A percentile compares a stretch with the other conserved stretches of the same genome.
Evolutionary conservation across 2,797 vertebrate genomes (phyloP).

Genomic region (Streptopelia turtur): DNA sequence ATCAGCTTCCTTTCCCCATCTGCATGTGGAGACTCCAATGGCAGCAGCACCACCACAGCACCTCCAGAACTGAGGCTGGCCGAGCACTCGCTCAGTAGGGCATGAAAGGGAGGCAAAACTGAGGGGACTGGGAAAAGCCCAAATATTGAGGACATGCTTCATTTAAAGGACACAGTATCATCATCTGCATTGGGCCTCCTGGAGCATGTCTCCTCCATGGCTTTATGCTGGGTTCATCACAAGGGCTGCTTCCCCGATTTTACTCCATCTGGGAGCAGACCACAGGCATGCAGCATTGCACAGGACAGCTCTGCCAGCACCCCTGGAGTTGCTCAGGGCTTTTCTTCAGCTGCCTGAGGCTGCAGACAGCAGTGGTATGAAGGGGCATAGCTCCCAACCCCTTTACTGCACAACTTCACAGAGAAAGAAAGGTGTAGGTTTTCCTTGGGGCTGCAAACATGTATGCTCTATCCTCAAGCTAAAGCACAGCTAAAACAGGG

Average conservation of each 20-base stretch:
- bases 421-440: not conserved
- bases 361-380: not conserved
- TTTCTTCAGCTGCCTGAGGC: not conserved
- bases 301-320: not conserved
- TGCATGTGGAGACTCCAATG: not conserved
- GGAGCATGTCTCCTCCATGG: not conserved
- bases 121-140: not conserved
- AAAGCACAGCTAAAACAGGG: not conserved
- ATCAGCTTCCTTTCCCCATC: constrained; percentile 18
- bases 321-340: not conserved
- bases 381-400: not conserved
- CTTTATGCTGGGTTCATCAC: not conserved
- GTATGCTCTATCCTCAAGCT: not conserved
- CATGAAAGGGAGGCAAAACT: not conserved
- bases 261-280: rapidly evolving
- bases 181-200: not conserved
- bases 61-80: not conserved
- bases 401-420: rapidly evolving
- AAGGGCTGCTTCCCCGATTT: not conserved
- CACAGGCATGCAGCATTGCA: rapidly evolving
- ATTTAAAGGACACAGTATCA: not conserved
- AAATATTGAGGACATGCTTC: not conserved
- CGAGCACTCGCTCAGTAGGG: not conserved
- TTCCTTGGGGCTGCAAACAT: not conserved
- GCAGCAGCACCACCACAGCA: not conserved